A percentile compares a stretch with the other conserved stretches of the same genome.
These are phyloP conservation scores for Pseudopleuronectes americanus DNA, from an alignment of 2,797 vertebrate genomes.

Conservation along the genomic window DNA sequence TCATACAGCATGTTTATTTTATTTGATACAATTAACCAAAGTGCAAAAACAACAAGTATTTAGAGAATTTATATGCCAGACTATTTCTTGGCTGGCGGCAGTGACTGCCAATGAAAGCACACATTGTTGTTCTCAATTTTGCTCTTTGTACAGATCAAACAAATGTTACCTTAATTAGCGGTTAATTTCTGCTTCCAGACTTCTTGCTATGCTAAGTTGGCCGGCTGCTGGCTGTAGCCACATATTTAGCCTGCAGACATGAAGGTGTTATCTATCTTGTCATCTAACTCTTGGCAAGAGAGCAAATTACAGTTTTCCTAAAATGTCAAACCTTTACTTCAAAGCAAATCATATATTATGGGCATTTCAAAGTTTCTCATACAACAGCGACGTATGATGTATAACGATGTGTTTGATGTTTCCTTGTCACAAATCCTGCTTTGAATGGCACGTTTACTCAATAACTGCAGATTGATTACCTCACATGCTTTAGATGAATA, in stretches of 20 bases:
- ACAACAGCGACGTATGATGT: background rate
- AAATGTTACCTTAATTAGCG: background rate
- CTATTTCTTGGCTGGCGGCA: background rate
- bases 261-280: background rate
- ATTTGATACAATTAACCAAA: background rate
- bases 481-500: background rate
- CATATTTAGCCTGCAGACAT: background rate
- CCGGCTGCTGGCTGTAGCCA: background rate
- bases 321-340: background rate
- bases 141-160: background rate
- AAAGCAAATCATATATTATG: background rate
- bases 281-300: background rate
- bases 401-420: background rate
- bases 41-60: background rate
- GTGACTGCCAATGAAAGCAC: background rate
- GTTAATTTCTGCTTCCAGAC: background rate
- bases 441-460: background rate
- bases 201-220: background rate
- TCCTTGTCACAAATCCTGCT: conserved; percentile 1
- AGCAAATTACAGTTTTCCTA: background rate
- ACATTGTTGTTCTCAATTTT: too few relatives aligned
- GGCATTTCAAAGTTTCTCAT: background rate
- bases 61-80: too few relatives aligned
- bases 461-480: background rate
- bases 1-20: background rate